Conservation (phyloP, 92 coral and sea anemone genomes). For the Zoanthus gigantus region DNA sequence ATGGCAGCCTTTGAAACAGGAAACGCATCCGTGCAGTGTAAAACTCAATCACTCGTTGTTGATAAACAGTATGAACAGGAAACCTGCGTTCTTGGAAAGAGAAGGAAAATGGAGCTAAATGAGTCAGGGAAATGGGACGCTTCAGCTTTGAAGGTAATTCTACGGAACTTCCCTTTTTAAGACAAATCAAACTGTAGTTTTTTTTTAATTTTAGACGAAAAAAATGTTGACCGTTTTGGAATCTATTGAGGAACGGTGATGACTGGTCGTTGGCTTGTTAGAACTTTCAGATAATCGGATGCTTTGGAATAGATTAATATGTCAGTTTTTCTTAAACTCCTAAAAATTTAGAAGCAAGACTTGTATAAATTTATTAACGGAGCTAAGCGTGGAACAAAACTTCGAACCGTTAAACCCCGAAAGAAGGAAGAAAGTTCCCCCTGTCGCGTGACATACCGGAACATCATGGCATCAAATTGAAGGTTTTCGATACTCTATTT, state of each 20-base stretch:
- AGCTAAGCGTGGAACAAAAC: constrained; percentile 6
- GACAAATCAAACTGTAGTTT: too few relatives aligned
- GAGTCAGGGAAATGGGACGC: constrained; percentile 90
- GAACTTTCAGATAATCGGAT: background rate
- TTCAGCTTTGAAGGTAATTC: constrained; percentile 85
- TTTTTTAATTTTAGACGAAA: too few relatives aligned
- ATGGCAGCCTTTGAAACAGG: constrained; percentile 79
- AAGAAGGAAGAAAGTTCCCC: constrained; percentile 5
- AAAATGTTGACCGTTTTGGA: too few relatives aligned
- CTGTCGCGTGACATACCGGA: constrained; percentile 44
- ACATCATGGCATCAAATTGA: background rate
- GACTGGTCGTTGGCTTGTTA: background rate
- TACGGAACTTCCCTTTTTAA: background rate
- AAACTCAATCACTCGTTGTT: constrained; percentile 38
- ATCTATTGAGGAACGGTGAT: background rate
- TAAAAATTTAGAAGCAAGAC: background rate
- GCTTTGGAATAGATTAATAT: background rate
- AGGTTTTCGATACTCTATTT: background rate
- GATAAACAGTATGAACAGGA: constrained; percentile 52
- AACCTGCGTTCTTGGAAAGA: constrained; percentile 42
- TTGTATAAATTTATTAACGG: background rate
- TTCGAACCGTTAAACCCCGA: background rate
- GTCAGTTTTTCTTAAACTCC: background rate
- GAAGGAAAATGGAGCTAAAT: constrained; percentile 78
- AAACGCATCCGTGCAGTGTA: constrained; percentile 48